These are phyloP conservation scores for Darevskia nairensis DNA, from an alignment of 2,797 vertebrate genomes.

Conservation along the genomic window DNA sequence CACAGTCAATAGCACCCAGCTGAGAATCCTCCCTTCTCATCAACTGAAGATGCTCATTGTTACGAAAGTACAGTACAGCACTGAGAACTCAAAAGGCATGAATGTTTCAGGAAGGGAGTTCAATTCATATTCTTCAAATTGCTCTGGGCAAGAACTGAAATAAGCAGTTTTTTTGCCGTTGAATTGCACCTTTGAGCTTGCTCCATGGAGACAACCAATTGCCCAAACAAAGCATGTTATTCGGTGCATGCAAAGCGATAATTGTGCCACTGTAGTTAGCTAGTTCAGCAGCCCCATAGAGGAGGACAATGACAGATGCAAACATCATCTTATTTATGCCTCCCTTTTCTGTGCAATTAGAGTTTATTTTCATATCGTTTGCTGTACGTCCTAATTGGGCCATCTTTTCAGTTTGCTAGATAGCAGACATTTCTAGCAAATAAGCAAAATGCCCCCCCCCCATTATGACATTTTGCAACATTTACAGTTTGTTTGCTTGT, in stretches of 20 bases:
- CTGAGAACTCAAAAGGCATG: not conserved
- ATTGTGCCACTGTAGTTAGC: conserved; percentile 63
- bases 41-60: conserved; percentile 29
- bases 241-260: conserved; percentile 52
- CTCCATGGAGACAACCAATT: conserved; percentile 54
- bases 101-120: conserved; percentile 34
- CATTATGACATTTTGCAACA: conserved; percentile 11
- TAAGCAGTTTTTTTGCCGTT: conserved; percentile 54
- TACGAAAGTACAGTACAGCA: not conserved
- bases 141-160: conserved; percentile 49
- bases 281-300: conserved; percentile 57
- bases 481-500: conserved; percentile 22
- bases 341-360: conserved; percentile 29
- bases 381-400: conserved; percentile 18
- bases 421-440: conserved; percentile 18
- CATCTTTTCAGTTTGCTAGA: conserved; percentile 18
- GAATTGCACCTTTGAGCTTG: conserved; percentile 47
- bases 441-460: conserved; percentile 7
- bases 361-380: conserved; percentile 24
- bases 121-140: conserved; percentile 36
- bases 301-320: conserved; percentile 58
- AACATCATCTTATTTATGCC: conserved; percentile 48
- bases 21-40: conserved; percentile 33
- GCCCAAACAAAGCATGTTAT: conserved; percentile 60
- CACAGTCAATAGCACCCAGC: not conserved